These are phyloP conservation scores for Heliconius ethilla DNA, from an alignment of 2,888 invertebrate species.

Conservation along the genomic window DNA sequence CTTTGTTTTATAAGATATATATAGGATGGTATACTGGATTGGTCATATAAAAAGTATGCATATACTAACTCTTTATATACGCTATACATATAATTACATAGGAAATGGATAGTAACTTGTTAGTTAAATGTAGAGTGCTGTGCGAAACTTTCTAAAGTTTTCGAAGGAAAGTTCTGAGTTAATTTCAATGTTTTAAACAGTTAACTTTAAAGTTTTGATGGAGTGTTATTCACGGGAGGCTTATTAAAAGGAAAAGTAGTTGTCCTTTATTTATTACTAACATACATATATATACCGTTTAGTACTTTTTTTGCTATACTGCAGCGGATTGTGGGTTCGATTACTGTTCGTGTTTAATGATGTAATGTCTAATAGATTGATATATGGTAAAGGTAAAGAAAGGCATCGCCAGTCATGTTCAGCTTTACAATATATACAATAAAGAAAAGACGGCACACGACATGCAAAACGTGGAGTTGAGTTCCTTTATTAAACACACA, in stretches of 20 bases:
- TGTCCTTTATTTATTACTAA: neutral
- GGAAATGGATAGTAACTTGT: constrained; percentile 5
- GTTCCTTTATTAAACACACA: no score
- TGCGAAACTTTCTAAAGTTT: neutral
- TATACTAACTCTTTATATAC: neutral
- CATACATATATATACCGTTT: neutral
- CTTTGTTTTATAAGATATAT: no score
- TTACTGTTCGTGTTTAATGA: no score
- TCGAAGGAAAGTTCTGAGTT: constrained; percentile 24
- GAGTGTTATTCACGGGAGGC: constrained; percentile 6
- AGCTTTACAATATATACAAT: no score
- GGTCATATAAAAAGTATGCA: neutral
- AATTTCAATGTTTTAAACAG: constrained; percentile 32
- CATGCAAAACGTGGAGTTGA: no score
- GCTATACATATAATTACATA: neutral
- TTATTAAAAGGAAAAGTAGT: neutral
- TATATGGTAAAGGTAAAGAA: no score
- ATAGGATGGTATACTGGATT: no score
- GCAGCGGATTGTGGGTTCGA: no score
- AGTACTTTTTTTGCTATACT: no score
- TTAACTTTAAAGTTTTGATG: constrained; percentile 22
- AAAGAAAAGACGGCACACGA: no score
- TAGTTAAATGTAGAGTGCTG: neutral
- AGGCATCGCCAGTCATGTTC: no score
- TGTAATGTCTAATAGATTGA: no score